Conservation (phyloP, 1,140 invertebrate genomes). For the Drosophila parabipectinata region DNA sequence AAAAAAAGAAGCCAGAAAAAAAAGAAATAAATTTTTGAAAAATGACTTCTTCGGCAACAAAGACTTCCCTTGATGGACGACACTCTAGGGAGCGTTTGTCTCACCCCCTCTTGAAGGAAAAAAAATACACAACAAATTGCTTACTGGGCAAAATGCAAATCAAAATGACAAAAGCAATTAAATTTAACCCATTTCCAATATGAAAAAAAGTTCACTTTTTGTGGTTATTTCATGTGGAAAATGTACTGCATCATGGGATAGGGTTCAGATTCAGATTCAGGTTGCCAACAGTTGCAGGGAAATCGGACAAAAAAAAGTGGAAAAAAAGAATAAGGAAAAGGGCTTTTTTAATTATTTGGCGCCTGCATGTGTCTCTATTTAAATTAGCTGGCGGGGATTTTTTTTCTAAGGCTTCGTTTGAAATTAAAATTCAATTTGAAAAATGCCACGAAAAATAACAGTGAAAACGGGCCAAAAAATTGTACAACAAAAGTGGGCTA, state of each 20-base stretch:
- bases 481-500: constrained; percentile 71
- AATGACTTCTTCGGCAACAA: constrained; percentile 53
- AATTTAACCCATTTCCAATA: constrained; percentile 82
- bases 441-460: constrained; percentile 72
- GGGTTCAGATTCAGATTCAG: constrained; percentile 9
- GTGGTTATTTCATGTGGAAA: constrained; percentile 83
- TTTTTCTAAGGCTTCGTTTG: constrained; percentile 34
- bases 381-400: constrained; percentile 69
- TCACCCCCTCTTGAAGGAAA: constrained; percentile 8
- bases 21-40: constrained; percentile 58
- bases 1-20: constrained; percentile 25
- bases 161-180: constrained; percentile 83
- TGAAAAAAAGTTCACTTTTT: constrained; percentile 66
- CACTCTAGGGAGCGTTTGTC: constrained; percentile 68
- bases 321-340: constrained; percentile 45
- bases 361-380: constrained; percentile 82
- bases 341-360: constrained; percentile 77
- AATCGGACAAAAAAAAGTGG: constrained; percentile 9
- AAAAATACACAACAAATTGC: constrained; percentile 56
- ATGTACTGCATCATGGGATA: constrained; percentile 78
- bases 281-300: constrained; percentile 69
- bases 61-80: constrained; percentile 68
- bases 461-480: constrained; percentile 44
- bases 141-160: constrained; percentile 77
- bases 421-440: constrained; percentile 82